Base-by-base conservation (phyloP, 2,888 invertebrate species). In the Drosophila diplacantha region DNA sequence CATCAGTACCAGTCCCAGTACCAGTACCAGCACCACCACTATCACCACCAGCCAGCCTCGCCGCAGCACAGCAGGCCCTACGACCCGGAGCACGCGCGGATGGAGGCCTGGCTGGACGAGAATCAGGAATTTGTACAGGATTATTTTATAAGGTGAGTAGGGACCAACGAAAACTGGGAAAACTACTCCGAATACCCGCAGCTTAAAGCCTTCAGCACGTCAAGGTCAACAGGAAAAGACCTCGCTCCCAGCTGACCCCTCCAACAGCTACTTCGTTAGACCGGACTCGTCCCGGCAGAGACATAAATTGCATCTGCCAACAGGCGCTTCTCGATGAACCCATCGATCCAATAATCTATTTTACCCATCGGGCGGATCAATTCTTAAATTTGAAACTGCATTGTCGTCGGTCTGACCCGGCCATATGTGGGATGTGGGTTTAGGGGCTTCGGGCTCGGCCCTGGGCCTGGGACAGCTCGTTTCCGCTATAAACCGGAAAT, bases 31-130 rank as follows among this genome's bases (percentile, higher is more conserved):
- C 74, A 77, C 46, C 71, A 80, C 14, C 70, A 80, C 14, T 75
- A 81, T 37, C 56, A 74, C 22, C 74, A 80, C 60, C 75, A 73
- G 56, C 64, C 72, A 26, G 72, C 83, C 69, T 78, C 85, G 70
- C 82, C 86, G 44, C 83, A 84, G 69, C 85, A 87, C 44, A 81
- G 65, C 74, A 83, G 89, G 89, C 86, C 89, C 83, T 95, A 95
- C 89, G 95, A 95, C 89, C 93, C 94, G 73, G 95, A 96, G 89
- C 95, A 94, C 89, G 94, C 95, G 62, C 93, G 94, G 74, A 96
- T 97, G 90, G 97, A 97, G 90, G 93, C 96, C 82, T 98, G 97
- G 97, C 92, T 98, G 78, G 97, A 98, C 89, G 97, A 97, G 89
- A 97, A 98, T 90, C 96, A 95, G 80, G 96, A 96, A 88, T 98